A percentile compares a stretch with the other conserved stretches of the same genome.
Conservation (phyloP, 2,888 invertebrate species). For the Perdita meconis region DNA sequence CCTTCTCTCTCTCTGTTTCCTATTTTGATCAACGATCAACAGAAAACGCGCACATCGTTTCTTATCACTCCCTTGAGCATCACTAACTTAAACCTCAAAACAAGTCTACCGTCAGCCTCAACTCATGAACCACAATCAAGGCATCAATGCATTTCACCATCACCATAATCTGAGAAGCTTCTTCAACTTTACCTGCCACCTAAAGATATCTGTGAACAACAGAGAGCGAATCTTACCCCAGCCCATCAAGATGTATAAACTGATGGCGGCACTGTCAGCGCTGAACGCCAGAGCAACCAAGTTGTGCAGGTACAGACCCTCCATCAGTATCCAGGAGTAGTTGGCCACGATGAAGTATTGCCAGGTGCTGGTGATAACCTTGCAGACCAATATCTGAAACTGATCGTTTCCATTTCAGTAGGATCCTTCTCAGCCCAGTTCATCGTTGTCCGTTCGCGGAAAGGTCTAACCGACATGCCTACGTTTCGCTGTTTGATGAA, state of each 20-base stretch:
- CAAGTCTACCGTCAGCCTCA: too few species aligned
- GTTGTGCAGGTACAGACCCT: constrained; percentile 89
- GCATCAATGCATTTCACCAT: too few species aligned
- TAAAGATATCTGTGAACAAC: too few species aligned
- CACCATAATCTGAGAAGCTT: too few species aligned
- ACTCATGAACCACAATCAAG: too few species aligned
- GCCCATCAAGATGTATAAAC: constrained; percentile 86
- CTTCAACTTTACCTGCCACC: too few species aligned
- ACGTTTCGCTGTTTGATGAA: constrained; percentile 83
- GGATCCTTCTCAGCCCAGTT: not conserved
- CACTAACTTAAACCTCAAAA: too few species aligned
- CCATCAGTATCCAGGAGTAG: constrained; percentile 89
- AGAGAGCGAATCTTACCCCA: constrained; percentile 86
- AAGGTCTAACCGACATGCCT: constrained; percentile 58
- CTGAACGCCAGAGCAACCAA: constrained; percentile 88
- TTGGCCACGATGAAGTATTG: constrained; percentile 88
- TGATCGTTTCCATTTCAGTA: constrained; percentile 3
- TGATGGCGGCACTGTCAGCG: constrained; percentile 87
- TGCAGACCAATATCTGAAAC: constrained; percentile 87
- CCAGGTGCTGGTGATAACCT: constrained; percentile 86
- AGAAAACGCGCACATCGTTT: too few species aligned
- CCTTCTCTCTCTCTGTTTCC: too few species aligned
- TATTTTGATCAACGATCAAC: too few species aligned
- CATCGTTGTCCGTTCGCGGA: not conserved
- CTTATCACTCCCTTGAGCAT: too few species aligned